Conservation (phyloP, 2,797 vertebrate genomes). For the Aselliscus stoliczkanus region DNA sequence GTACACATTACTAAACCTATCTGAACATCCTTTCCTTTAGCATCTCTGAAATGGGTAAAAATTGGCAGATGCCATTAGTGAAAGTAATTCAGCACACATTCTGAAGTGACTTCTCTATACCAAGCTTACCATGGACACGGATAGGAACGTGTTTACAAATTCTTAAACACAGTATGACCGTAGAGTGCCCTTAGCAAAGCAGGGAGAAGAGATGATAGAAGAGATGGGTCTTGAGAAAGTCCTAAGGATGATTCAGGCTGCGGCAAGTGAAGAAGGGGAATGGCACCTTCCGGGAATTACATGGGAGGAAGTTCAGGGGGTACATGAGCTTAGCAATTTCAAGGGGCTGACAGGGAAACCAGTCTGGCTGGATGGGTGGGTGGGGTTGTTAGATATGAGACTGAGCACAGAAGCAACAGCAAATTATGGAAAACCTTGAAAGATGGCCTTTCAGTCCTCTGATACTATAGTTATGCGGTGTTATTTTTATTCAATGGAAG, state of each 20-base stretch:
- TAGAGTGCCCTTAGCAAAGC: not conserved
- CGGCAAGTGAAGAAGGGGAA: not conserved
- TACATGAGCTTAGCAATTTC: not conserved
- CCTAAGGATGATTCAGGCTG: too few species aligned
- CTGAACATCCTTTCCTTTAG: not conserved
- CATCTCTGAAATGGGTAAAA: not conserved
- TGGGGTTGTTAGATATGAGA: not conserved
- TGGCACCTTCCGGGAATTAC: not conserved
- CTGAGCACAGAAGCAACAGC: not conserved
- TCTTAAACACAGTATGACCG: not conserved
- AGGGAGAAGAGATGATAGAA: not conserved
- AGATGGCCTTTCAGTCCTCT: not conserved
- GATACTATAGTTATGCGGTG: not conserved
- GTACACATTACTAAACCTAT: not conserved
- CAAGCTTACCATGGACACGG: not conserved
- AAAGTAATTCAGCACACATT: not conserved
- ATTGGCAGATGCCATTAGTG: not conserved
- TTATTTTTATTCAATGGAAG: constrained; percentile 51
- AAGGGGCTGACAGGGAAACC: not conserved
- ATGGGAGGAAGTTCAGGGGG: not conserved
- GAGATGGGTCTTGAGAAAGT: not conserved
- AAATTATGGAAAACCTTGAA: not conserved
- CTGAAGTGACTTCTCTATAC: not conserved
- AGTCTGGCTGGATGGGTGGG: not conserved
- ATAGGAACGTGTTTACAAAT: not conserved